Conservation (phyloP, 2,888 invertebrate species). For the Actias luna region DNA sequence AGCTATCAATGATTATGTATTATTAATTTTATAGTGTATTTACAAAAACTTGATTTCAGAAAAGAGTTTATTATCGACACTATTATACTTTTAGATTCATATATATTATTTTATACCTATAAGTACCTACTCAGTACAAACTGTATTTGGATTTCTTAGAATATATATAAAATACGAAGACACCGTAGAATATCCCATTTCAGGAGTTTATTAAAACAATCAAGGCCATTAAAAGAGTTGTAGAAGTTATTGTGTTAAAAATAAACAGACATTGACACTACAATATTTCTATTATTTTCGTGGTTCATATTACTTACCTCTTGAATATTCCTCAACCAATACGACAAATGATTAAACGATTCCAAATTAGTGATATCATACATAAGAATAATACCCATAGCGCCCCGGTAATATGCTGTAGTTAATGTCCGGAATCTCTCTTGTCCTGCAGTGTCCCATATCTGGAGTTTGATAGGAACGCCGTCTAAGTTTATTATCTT, state of each 20-base stretch:
- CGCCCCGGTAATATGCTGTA: constrained; percentile 93
- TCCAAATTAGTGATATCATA: constrained; percentile 95
- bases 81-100: too few relatives aligned
- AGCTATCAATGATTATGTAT: too few relatives aligned
- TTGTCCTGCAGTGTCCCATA: constrained; percentile 95
- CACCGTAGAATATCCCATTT: too few relatives aligned
- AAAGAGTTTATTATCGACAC: too few relatives aligned
- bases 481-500: constrained; percentile 94
- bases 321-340: constrained; percentile 95
- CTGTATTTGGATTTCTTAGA: too few relatives aligned
- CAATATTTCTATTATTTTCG: background rate
- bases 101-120: too few relatives aligned
- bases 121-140: too few relatives aligned
- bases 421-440: constrained; percentile 89
- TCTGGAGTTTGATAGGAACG: constrained; percentile 91
- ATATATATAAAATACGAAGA: too few relatives aligned
- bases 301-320: constrained; percentile 83
- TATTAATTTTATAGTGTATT: too few relatives aligned
- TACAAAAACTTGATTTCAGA: too few relatives aligned
- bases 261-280: background rate
- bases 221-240: background rate
- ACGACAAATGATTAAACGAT: constrained; percentile 94
- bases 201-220: background rate
- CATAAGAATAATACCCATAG: constrained; percentile 95
- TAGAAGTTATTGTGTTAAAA: too few relatives aligned